Evolutionary conservation across 2,888 invertebrate genomes (phyloP), one percentile per base, ranked within the genome.

Genomic region (Ametastegia equiseti): DNA sequence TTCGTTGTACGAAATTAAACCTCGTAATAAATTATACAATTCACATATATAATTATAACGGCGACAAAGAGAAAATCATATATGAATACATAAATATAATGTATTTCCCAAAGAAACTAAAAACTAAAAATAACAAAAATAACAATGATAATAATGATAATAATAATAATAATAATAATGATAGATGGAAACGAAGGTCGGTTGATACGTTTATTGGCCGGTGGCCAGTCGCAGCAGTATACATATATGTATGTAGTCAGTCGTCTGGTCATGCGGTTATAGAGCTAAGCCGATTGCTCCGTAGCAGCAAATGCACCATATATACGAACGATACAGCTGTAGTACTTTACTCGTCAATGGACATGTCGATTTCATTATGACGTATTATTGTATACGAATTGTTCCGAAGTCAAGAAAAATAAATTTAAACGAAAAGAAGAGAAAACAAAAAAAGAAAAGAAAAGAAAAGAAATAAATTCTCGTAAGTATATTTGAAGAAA

Each of bases 141-240:
- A 36, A 9, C 19, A 45, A 45, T 47, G 15, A 0, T 47, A 47
- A 47, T 47, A 71, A 15, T 27, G n/a, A 71, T 75, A 75, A 50
- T 75, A 7, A 54, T 19, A 50, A 75, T 50, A 6, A 39, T 39
- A 78, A 15, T 60, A 57, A 60, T 50, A 57, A 73, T 54, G 60
- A 45, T 81, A 77, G 36, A 60, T 47, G 45, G n/a, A 63, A 81
- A 80, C 15, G 81, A 79, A 81, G 81, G 81, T 79, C 81, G 30
- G 36, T 39, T 50, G 50, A 42, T 67, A 79, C 82, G 83, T 84
- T 84, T 83, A 84, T 84, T 86, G 86, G 86, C 85, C 81, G 78
- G 27, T 60, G 75, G 85, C 85, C 86, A 86, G 80, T n/a, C n/a
- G n/a, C n/a, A n/a, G n/a, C n/a, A n/a, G n/a, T n/a, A n/a, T n/a